Base-by-base conservation (phyloP, 2,888 invertebrate genomes). In the Pandemis corylana region DNA sequence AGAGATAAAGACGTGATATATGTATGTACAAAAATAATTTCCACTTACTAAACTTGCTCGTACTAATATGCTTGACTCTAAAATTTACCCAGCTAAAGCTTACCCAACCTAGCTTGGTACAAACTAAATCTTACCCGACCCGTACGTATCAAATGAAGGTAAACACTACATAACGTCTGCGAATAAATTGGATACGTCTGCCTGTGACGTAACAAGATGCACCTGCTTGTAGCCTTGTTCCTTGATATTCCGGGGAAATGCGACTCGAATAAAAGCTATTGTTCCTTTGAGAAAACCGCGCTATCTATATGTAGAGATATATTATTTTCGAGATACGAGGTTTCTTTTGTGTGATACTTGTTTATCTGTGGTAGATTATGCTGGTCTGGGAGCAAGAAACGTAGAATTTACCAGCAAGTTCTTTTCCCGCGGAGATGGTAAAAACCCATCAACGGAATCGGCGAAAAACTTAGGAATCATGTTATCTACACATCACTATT, bases 181-280 rank as follows among this genome's bases (percentile, higher is more conserved):
- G 13, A 71, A 71, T 71, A 75, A 75, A 75, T 75, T 75, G 71
- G 70, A 53, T 75, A 67, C 62, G 71, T 71, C 75, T 67, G 70
- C 62, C 70, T 61, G 49, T 28, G 20, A 68, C 64, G 56, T 63
- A 75, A 70, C 70, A 71, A 75, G 75, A 75, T 75, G 70, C 75
- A 75, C 70, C 70, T 71, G 65, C 36, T 61, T 20, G 20, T 42
- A 65, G 49, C 46, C 46, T 44, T 44, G 64, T 73, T 63, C 72
- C 63, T 68, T 63, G 68, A 63, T 73, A 64, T 68, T 73, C 68
- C 68, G 64, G 64, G 64, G 53, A 72, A 72, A 63, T 20, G 49
- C 56, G 44, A 59, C 63, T 73, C 46, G 46, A 64, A 69, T 64
- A 73, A 68, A 62, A 62, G 41, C 63, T 68, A 28, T 66, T 72